Percentiles rank a stretch among this genome's conserved stretches.
Conservation (phyloP, 2,888 invertebrate species). For the Lydus trimaculatus region DNA sequence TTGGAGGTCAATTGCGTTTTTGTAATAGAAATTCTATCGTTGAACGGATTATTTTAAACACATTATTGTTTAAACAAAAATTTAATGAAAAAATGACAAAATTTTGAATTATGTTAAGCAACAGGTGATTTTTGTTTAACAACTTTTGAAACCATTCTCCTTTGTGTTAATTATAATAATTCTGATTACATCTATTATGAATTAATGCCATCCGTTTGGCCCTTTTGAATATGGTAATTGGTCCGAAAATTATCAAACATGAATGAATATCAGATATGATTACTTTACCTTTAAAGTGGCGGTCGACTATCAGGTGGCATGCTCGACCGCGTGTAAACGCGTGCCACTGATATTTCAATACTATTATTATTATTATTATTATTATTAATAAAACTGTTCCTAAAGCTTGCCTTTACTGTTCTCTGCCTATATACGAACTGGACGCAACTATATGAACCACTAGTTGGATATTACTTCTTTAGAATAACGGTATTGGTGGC, state of each 20-base stretch:
- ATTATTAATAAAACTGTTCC: slow-evolving; percentile 15
- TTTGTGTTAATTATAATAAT: background rate
- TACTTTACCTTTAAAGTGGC: slow-evolving; percentile 49
- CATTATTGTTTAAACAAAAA: too few relatives aligned
- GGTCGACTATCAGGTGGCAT: slow-evolving; percentile 54
- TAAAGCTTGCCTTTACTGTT: slow-evolving; percentile 19
- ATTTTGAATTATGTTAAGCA: background rate
- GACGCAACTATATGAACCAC: slow-evolving; percentile 43
- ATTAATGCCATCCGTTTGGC: background rate
- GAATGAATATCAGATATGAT: slow-evolving; percentile 27
- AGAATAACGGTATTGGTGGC: background rate
- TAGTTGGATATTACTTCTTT: slow-evolving; percentile 19
- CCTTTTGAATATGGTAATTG: background rate
- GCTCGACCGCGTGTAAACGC: slow-evolving; percentile 48
- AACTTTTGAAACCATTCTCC: background rate
- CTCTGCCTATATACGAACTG: slow-evolving; percentile 33
- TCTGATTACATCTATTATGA: background rate
- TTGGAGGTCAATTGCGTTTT: too few relatives aligned
- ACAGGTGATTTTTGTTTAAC: background rate
- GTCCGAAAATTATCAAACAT: background rate
- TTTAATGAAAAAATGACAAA: too few relatives aligned
- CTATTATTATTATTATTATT: too few relatives aligned
- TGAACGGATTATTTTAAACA: too few relatives aligned
- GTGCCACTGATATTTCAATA: slow-evolving; percentile 28
- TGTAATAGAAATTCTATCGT: too few relatives aligned